Base-by-base conservation (phyloP, 1,140 invertebrate species). In the Bombus ignitus region DNA sequence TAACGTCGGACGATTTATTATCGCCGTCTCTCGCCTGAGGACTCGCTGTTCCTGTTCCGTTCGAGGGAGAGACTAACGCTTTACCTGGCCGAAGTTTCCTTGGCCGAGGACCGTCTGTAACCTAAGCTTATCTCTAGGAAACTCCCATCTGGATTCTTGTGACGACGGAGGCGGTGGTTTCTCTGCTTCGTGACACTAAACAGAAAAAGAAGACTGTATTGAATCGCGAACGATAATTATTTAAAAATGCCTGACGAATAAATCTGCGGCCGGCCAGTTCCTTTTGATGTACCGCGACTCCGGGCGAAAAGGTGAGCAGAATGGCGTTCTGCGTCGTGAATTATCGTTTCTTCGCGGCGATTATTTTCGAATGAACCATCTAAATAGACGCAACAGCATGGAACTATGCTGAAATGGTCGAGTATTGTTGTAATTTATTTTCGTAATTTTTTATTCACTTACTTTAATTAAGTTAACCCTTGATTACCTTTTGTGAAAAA, bases 21-120 rank as follows among this genome's bases (percentile, higher is more conserved):
- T 85, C 70, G 22, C 73, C n/a, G 25, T 15, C 2, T 10, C 47
- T 39, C 10, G 44, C 22, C 22, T 32, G 28, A 6, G n/a, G 15
- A 1, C 35, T 53, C 35, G 32, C 22, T 47, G 70, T 66, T 66
- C 32, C 68, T 47, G 35, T 71, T 42, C 25, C 25, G 66, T n/a
- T 44, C 44, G 25, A 28, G 53, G 76, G 28, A 66, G 62, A 77
- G 85, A 80, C 78, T 70, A 86, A 78, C 74, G 68, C 65, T 92
- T 95, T 94, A 97, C 97, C 96, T 97, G 97, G 47, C 98, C 98
- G 93, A 98, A 98, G 93, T 98, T 98, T 57, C 98, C 98, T 94
- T 98, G 97, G 13, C 98, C 98, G 15, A 98, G 94, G 53, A 98
- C 95, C 59, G 97, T 98, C 91, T 98, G 97, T 53, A 98, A 94